These are phyloP conservation scores for Clivina fossor DNA, from an alignment of 2,888 invertebrate genomes.

Conservation along the genomic window DNA sequence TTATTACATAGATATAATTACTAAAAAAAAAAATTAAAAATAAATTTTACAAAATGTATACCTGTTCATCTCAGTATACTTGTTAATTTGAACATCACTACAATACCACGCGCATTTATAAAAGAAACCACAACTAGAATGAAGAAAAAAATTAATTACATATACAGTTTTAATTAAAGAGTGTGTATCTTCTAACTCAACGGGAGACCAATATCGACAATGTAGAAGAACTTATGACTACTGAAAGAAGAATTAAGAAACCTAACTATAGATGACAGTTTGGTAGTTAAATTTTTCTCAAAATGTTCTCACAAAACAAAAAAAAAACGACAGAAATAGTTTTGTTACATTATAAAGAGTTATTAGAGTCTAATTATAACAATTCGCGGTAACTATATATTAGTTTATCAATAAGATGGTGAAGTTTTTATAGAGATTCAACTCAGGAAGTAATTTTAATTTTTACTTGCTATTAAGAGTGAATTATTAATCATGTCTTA, in stretches of 20 bases:
- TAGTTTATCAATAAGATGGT: too few species aligned
- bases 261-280: slow-evolving; percentile 5
- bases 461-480: too few species aligned
- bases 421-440: too few species aligned
- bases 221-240: slow-evolving; percentile 30
- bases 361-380: too few species aligned
- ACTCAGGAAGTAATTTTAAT: too few species aligned
- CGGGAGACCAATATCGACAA: slow-evolving; percentile 28
- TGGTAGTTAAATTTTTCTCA: too few species aligned
- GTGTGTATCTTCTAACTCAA: slow-evolving; percentile 24
- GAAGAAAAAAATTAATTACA: slow-evolving; percentile 33
- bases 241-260: slow-evolving; percentile 18
- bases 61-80: slow-evolving; percentile 6
- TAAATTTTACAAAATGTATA: slow-evolving; percentile 13
- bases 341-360: too few species aligned
- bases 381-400: too few species aligned
- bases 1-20: slow-evolving; percentile 26
- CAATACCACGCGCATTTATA: slow-evolving; percentile 27
- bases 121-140: slow-evolving; percentile 22
- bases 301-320: slow-evolving; percentile 13
- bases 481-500: too few species aligned
- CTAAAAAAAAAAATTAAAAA: slow-evolving; percentile 23
- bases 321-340: too few species aligned
- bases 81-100: slow-evolving; percentile 30
- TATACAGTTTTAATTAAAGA: slow-evolving; percentile 34